Percentiles rank a stretch among this genome's conserved stretches.
Evolutionary conservation across 1,140 invertebrate species (phyloP).

Genomic region (Trachymyrmex cornetzi): DNA sequence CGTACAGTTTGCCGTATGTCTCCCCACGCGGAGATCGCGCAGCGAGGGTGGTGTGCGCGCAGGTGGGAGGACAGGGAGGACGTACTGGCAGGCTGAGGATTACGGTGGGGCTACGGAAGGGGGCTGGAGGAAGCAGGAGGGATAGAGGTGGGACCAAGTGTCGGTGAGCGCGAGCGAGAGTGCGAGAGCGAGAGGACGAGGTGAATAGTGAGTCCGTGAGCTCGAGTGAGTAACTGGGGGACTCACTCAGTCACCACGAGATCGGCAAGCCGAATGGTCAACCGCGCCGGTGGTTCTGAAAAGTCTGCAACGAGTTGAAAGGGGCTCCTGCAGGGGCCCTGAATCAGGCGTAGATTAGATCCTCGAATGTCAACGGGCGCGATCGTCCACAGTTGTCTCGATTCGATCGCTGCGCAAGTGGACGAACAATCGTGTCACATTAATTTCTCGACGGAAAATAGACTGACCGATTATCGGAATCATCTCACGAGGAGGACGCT

Average conservation of each 20-base stretch:
- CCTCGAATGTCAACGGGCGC: constrained; percentile 68
- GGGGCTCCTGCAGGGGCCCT: constrained; percentile 39
- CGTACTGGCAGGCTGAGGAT: constrained; percentile 70
- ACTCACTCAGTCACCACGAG: constrained; percentile 86
- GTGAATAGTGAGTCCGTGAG: constrained; percentile 83
- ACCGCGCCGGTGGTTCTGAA: constrained; percentile 75
- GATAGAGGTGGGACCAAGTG: constrained; percentile 81
- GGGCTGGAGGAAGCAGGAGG: constrained; percentile 66
- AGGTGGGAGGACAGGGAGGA: constrained; percentile 76
- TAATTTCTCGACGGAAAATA: constrained; percentile 13
- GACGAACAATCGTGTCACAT: background rate
- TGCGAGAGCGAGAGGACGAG: constrained; percentile 69
- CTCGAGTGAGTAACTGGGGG: constrained; percentile 83
- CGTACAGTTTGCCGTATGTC: constrained; percentile 2
- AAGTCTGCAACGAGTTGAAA: constrained; percentile 47
- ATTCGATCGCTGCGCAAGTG: constrained; percentile 56
- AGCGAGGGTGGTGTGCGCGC: constrained; percentile 81
- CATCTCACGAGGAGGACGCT: background rate
- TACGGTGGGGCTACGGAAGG: constrained; percentile 60
- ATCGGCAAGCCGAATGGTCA: constrained; percentile 86
- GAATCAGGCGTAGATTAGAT: constrained; percentile 8
- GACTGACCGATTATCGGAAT: background rate
- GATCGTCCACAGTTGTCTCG: constrained; percentile 5
- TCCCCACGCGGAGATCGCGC: constrained; percentile 65
- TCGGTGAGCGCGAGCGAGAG: constrained; percentile 68